phyloP scores from a whole-genome alignment of 1,140 invertebrate genomes.

The Zaprionus kolodkinae region DNA sequence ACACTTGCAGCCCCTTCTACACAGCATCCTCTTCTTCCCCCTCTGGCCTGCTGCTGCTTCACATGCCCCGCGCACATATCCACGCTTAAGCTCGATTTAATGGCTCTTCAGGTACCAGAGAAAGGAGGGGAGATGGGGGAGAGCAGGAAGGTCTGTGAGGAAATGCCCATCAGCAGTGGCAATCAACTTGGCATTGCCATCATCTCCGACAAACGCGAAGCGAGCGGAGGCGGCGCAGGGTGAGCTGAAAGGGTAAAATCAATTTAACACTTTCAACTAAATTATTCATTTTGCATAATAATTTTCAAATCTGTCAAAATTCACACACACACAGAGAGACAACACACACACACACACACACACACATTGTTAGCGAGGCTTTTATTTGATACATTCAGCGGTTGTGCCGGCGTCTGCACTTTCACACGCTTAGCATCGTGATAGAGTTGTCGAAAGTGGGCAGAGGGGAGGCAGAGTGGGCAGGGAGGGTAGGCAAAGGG shows the following conservation, averaged over 20 bases:
- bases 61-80: not conserved
- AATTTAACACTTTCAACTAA: constrained; percentile 82
- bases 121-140: not conserved
- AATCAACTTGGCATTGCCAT: constrained; percentile 63
- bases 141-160: not conserved
- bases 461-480: not conserved
- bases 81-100: constrained; percentile 46
- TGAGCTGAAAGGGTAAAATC: constrained; percentile 71
- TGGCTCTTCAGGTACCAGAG: constrained; percentile 34
- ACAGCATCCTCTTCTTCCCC: not conserved
- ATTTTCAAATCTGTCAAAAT: constrained; percentile 82
- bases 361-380: constrained; percentile 39
- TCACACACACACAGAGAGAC: constrained; percentile 37
- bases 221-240: constrained; percentile 60
- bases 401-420: constrained; percentile 71
- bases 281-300: constrained; percentile 83
- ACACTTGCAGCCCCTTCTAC: not conserved
- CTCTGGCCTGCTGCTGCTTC: not conserved
- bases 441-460: constrained; percentile 26
- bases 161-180: constrained; percentile 47
- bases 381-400: constrained; percentile 59
- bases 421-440: constrained; percentile 69
- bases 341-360: constrained; percentile 23
- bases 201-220: constrained; percentile 49
- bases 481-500: not conserved